Evolutionary conservation across 1,140 invertebrate genomes (phyloP), one percentile per base, ranked within the genome.

Genomic region (Mactra quadrangularis): DNA sequence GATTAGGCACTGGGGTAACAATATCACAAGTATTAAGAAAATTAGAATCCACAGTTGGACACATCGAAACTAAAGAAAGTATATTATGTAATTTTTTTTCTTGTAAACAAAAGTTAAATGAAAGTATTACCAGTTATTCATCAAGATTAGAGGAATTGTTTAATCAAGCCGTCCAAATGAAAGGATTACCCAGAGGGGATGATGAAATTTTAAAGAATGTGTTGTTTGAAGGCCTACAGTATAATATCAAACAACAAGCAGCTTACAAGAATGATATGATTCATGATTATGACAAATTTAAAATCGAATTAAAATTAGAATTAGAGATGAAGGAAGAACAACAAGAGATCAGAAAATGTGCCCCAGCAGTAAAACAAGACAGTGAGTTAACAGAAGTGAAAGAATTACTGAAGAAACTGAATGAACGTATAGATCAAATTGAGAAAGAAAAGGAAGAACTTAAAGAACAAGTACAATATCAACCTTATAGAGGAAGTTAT

Each of bases 111-210:
- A 41, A 41, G 38, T 22, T n/a, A 33, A 35, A 3, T 25, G 74
- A 77, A 25, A 15, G 13, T 0, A 22, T 62, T 3, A 50, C 1
- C 15, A 38, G 1, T 50, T 77, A 62, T 62, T 3, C 57, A 2
- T n/a, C 22, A 33, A 45, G 22, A n/a, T 52, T 62, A 22, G 74
- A 76, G 13, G 74, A 64, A 29, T 45, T 76, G 11, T 76, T 62
- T 45, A 27, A 25, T 22, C 55, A 76, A 29, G 59, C 57, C n/a
- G 74, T 76, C 1, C 25, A 60, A 2, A 13, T 50, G 47, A 41
- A n/a, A 50, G 35, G 41, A 7, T 17, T 62, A 4, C 7, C 15
- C 15, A 1, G 1, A 19, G 27, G n/a, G 17, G 52, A 57, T 59
- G 22, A 35, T n/a, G 57, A 38, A 2, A 4, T 76, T 25, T 29